phyloP scores from a whole-genome alignment of 2,113 vertebrate species.

The Parus major region DNA sequence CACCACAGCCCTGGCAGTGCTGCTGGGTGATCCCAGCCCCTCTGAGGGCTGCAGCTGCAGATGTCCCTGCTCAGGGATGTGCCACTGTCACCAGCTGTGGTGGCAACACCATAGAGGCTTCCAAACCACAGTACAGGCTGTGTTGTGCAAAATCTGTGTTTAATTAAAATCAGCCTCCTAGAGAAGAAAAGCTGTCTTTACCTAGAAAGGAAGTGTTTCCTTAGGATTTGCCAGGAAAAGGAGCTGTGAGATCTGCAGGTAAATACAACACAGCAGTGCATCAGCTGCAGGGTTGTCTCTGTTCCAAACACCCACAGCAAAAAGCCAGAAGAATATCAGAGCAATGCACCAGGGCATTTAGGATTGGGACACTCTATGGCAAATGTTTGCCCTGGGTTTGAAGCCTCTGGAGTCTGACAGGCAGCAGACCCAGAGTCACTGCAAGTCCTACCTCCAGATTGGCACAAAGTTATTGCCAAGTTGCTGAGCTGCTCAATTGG shows the following conservation, averaged over 20 bases:
- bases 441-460: not conserved
- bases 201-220: not conserved
- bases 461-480: not conserved
- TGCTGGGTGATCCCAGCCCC: not conserved
- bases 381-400: not conserved
- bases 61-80: not conserved
- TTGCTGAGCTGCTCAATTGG: not conserved
- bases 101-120: not conserved
- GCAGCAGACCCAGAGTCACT: not conserved
- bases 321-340: not conserved
- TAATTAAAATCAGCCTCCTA: not conserved
- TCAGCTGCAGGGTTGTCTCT: not conserved
- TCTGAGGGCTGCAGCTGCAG: not conserved
- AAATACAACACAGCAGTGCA: not conserved
- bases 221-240: not conserved
- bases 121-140: not conserved
- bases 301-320: not conserved
- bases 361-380: not conserved
- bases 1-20: not conserved
- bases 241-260: not conserved
- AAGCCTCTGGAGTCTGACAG: not conserved
- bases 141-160: accelerated
- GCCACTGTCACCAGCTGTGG: not conserved
- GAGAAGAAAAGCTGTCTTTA: not conserved
- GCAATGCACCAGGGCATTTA: not conserved